Percentiles rank a stretch among this genome's conserved stretches.
These are phyloP conservation scores for Plemyria rubiginata DNA, from an alignment of 2,888 invertebrate genomes.

Conservation along the genomic window DNA sequence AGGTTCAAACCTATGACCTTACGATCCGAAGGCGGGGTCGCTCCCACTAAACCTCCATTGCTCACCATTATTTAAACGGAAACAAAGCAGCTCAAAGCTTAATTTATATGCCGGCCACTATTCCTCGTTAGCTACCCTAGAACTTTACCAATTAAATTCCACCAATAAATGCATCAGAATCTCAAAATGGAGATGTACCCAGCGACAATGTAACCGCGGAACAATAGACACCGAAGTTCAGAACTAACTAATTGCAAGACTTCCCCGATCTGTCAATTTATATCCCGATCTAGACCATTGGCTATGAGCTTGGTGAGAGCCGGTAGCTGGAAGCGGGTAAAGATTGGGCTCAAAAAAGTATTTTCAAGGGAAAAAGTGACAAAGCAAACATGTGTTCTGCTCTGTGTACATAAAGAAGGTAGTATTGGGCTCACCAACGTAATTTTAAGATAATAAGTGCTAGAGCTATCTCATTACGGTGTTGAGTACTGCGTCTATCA, in stretches of 20 bases:
- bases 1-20: no score
- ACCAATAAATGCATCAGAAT: constrained; percentile 25
- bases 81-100: neutral
- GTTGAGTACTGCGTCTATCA: no score
- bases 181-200: constrained; percentile 7
- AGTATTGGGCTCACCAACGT: no score
- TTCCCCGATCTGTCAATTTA: constrained; percentile 34
- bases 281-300: constrained; percentile 20
- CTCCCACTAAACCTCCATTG: no score
- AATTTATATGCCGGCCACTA: neutral
- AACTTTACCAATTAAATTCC: constrained; percentile 15
- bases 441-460: no score
- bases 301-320: neutral
- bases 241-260: constrained; percentile 35
- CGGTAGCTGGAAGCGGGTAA: neutral
- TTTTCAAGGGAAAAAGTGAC: no score
- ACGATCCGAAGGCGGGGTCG: no score
- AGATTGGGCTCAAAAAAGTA: neutral
- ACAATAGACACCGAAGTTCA: constrained; percentile 33
- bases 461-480: no score
- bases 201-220: constrained; percentile 19
- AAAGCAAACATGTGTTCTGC: no score
- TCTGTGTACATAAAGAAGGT: no score
- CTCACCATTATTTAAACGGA: no score
- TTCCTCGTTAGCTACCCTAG: neutral